Evolutionary conservation across 2,888 invertebrate species (phyloP).

Genomic region (Machimus atricapillus): DNA sequence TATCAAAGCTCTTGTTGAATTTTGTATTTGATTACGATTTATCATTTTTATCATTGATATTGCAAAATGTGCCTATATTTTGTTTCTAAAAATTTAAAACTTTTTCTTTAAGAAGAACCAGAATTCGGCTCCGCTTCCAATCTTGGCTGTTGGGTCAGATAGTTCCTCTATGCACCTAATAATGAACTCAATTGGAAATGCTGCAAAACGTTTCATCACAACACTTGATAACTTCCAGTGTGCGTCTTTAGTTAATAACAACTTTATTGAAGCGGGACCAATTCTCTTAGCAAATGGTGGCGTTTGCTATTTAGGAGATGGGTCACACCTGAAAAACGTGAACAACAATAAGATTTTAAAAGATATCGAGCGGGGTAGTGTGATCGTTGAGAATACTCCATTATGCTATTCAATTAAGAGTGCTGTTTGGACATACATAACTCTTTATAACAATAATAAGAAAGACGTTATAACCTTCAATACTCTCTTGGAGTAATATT

Average conservation of each 20-base stretch:
- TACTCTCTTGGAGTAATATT: constrained; percentile 57
- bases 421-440: constrained; percentile 59
- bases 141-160: constrained; percentile 57
- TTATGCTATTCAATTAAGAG: constrained; percentile 53
- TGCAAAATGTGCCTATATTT: too few species aligned
- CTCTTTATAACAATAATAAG: constrained; percentile 51
- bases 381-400: constrained; percentile 52
- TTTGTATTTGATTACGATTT: too few species aligned
- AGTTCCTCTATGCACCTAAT: constrained; percentile 53
- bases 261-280: constrained; percentile 58
- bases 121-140: constrained; percentile 54
- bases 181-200: constrained; percentile 54
- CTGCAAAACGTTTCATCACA: constrained; percentile 57
- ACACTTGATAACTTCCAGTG: constrained; percentile 53
- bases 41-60: too few species aligned
- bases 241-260: constrained; percentile 45
- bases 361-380: constrained; percentile 51
- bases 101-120: constrained; percentile 47
- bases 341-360: constrained; percentile 54
- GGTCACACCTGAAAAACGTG: constrained; percentile 54
- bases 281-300: constrained; percentile 59
- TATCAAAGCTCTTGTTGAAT: too few species aligned
- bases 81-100: too few species aligned
- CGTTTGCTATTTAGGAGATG: constrained; percentile 60
- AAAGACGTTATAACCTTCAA: constrained; percentile 54